Evolutionary conservation across 2,797 vertebrate species (phyloP).

Genomic region (Rostrhamus sociabilis): DNA sequence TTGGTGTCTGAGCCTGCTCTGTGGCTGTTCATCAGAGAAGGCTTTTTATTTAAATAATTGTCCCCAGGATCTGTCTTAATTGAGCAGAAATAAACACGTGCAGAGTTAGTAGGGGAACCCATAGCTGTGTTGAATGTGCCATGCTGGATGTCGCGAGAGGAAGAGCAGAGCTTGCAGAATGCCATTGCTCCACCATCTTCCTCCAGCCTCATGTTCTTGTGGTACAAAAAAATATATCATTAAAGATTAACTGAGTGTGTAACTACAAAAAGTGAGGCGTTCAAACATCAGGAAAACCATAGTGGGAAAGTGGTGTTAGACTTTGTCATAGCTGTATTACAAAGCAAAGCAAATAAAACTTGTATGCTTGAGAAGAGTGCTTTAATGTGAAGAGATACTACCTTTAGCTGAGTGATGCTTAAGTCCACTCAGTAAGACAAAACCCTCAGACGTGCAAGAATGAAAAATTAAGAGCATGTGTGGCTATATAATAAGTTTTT

Average conservation of each 20-base stretch:
- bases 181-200: neutral
- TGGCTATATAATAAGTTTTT: neutral
- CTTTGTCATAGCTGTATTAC: neutral
- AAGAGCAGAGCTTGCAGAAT: neutral
- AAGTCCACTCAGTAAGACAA: neutral
- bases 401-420: neutral
- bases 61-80: neutral
- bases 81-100: neutral
- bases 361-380: neutral
- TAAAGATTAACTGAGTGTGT: neutral
- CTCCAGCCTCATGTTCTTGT: neutral
- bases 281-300: neutral
- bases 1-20: neutral
- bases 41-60: neutral
- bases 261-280: neutral
- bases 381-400: neutral
- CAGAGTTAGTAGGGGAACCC: neutral
- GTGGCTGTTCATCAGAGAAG: neutral
- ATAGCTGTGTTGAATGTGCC: neutral
- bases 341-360: neutral
- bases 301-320: neutral
- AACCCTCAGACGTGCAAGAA: neutral
- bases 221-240: neutral
- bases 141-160: neutral
- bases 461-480: neutral